phyloP scores from a whole-genome alignment of 2,113 vertebrate species.

The zebrafish (Danio rerio) region GRCz12tu NC_133199.1:44327001-44327500 shows the following conservation, averaged over 20 bases:
- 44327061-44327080: no score
- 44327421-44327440: conserved; percentile 65
- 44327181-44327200: no score
- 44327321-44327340: conserved; percentile 42
- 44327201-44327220: not conserved
- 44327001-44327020: no score
- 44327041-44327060: no score
- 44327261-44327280: not conserved
- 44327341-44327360: conserved; percentile 48
- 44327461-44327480: no score
- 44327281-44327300: conserved; percentile 11
- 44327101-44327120: no score
- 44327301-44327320: conserved; percentile 26
- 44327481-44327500: no score
- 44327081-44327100: no score
- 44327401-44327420: conserved; percentile 64
- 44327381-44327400: conserved; percentile 63
- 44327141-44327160: no score
- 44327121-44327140: no score
- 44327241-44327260: conserved; percentile 18
- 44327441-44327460: conserved; percentile 64
- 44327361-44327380: conserved; percentile 64
- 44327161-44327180: no score
- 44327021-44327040: no score
- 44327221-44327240: not conserved